A percentile compares a stretch with the other conserved stretches of the same genome.
Conservation (phyloP, 1,140 invertebrate species). For the Adoxophyes honmai region DNA sequence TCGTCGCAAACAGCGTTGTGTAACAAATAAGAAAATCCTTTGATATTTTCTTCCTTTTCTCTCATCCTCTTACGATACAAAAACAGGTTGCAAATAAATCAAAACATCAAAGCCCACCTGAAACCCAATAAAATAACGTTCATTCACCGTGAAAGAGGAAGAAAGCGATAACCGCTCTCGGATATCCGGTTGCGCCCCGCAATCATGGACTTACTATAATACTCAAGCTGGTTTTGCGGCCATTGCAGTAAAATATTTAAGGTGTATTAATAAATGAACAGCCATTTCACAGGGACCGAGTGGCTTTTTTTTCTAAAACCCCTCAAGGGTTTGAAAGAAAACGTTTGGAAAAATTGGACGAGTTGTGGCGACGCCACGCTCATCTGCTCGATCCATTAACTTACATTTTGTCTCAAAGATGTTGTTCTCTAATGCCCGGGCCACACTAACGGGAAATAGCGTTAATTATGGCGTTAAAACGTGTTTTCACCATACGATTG, state of each 20-base stretch:
- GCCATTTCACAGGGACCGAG: no score
- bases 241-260: neutral
- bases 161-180: constrained; percentile 42
- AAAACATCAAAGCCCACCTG: constrained; percentile 33
- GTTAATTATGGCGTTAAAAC: no score
- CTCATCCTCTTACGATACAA: constrained; percentile 15
- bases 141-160: constrained; percentile 30
- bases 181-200: constrained; percentile 44
- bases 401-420: no score
- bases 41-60: constrained; percentile 8
- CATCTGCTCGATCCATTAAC: no score
- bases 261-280: no score
- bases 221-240: neutral
- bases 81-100: constrained; percentile 31
- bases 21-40: constrained; percentile 4
- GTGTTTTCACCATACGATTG: no score
- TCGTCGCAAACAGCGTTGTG: neutral
- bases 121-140: constrained; percentile 41
- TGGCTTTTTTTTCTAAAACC: no score
- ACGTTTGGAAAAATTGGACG: no score
- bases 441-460: no score
- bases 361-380: no score
- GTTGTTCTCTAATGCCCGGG: no score
- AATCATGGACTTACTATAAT: constrained; percentile 12
- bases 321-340: no score